A percentile compares a stretch with the other conserved stretches of the same genome.
Evolutionary conservation across 2,113 vertebrate genomes (phyloP).

Genomic region (Nettapus auritus): DNA sequence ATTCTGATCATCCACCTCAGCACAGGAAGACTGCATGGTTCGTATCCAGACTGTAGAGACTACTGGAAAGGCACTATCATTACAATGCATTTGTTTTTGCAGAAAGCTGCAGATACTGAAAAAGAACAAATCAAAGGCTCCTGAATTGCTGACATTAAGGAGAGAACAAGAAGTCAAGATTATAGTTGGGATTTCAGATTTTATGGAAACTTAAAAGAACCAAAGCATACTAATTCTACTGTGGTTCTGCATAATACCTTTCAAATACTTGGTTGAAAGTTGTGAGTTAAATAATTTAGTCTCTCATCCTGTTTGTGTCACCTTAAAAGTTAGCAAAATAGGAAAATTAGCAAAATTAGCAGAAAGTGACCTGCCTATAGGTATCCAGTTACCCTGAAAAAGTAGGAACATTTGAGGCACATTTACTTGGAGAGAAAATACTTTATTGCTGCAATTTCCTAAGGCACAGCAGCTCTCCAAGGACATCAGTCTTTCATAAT

Average conservation of each 20-base stretch:
- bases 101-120: neutral
- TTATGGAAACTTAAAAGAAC: neutral
- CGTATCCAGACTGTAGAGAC: neutral
- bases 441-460: conserved; percentile 45
- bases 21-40: neutral
- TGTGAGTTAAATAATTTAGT: neutral
- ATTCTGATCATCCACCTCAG: neutral
- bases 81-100: neutral
- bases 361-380: neutral
- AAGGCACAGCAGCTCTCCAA: conserved; percentile 44
- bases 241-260: neutral
- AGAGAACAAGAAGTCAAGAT: neutral
- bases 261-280: neutral
- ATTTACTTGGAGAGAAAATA: neutral
- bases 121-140: neutral
- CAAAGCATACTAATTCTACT: neutral
- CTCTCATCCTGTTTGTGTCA: neutral
- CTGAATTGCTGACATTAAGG: neutral
- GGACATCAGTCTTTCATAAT: neutral
- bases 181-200: neutral
- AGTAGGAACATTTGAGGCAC: neutral
- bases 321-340: neutral
- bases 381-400: neutral
- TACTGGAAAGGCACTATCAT: neutral
- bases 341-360: neutral